Conservation (phyloP, 2,888 invertebrate species). For the Dugesia japonica region DNA sequence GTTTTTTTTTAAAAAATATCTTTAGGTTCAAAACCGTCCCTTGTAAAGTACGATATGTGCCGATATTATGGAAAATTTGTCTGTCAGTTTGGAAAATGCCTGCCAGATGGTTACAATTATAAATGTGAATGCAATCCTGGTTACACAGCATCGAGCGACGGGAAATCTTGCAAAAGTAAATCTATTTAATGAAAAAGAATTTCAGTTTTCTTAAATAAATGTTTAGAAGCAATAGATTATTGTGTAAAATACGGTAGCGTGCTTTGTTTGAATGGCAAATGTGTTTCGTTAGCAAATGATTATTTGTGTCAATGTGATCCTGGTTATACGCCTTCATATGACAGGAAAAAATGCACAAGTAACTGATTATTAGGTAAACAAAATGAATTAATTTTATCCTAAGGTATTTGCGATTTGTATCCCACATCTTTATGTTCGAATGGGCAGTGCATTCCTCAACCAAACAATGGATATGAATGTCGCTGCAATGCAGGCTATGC, state of each 20-base stretch:
- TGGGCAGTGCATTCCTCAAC: conserved; percentile 26
- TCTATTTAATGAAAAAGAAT: not conserved
- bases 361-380: no score
- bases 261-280: conserved; percentile 16
- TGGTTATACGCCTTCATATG: conserved; percentile 25
- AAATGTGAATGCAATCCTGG: conserved; percentile 21
- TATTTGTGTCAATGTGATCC: conserved; percentile 22
- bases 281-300: conserved; percentile 17
- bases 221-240: not conserved
- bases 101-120: conserved; percentile 9
- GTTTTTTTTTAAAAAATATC: not conserved
- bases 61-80: not conserved
- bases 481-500: not conserved
- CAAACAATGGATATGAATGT: not conserved
- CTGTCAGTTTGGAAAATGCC: conserved; percentile 7
- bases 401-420: conserved; percentile 24
- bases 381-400: not conserved
- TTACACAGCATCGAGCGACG: conserved; percentile 1
- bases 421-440: conserved; percentile 12
- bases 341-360: conserved; percentile 29
- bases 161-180: conserved; percentile 26
- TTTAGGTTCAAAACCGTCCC: not conserved
- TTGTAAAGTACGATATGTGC: not conserved
- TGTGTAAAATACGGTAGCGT: not conserved
- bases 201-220: not conserved